These are phyloP conservation scores for human (Homo sapiens) DNA, from an alignment of 2,113 vertebrate species.

Conservation along the genomic window GRCh38 chr17:652501-653000, in stretches of 20 bases:
- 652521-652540: neutral
- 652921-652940: neutral
- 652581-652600: neutral
- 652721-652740: neutral
- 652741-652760: neutral
- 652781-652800: neutral
- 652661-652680: neutral
- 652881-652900: accelerated
- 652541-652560: neutral
- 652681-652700: neutral
- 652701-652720: neutral
- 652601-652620: neutral
- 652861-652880: neutral
- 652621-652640: neutral
- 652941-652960: neutral
- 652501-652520: neutral
- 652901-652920: neutral
- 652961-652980: neutral
- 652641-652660: neutral
- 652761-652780: neutral
- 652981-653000: neutral
- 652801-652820: neutral
- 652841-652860: neutral
- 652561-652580: neutral
- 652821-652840: neutral